phyloP scores from a whole-genome alignment of 1,140 invertebrate species.

The Sarcophaga peregrina region DNA sequence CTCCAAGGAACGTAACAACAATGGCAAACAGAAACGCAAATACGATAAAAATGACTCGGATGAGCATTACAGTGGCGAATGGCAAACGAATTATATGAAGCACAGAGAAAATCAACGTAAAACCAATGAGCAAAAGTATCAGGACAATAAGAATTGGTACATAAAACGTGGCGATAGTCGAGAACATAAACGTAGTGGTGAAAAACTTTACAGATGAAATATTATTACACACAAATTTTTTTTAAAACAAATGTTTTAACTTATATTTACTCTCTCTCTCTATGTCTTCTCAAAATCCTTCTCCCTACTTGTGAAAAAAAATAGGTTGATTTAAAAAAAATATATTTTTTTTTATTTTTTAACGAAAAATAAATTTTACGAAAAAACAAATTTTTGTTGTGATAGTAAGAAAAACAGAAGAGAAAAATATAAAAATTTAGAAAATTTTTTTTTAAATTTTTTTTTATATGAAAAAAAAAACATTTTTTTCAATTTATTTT shows the following conservation, averaged over 20 bases:
- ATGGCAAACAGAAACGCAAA: conserved; percentile 24
- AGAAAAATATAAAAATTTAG: not conserved
- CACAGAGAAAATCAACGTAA: conserved; percentile 55
- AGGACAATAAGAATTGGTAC: conserved; percentile 58
- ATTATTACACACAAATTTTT: not conserved
- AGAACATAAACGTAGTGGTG: conserved; percentile 52
- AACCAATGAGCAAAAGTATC: conserved; percentile 51
- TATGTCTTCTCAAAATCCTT: no score
- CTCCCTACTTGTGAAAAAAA: no score
- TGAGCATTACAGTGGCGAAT: conserved; percentile 49
- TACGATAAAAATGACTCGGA: not conserved
- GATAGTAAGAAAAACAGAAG: not conserved
- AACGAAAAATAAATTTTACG: not conserved
- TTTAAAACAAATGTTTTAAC: no score
- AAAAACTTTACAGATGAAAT: conserved; percentile 33
- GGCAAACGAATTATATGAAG: conserved; percentile 59
- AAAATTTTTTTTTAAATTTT: not conserved
- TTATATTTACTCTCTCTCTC: no score
- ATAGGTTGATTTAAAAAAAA: no score
- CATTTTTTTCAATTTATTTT: not conserved
- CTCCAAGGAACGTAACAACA: conserved; percentile 45
- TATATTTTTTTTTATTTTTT: no score
- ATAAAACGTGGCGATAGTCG: conserved; percentile 57
- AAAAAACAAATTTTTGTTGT: conserved; percentile 15
- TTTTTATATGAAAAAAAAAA: not conserved